phyloP scores from a whole-genome alignment of 2,888 invertebrate species.

The Tanypteryx hageni region DNA sequence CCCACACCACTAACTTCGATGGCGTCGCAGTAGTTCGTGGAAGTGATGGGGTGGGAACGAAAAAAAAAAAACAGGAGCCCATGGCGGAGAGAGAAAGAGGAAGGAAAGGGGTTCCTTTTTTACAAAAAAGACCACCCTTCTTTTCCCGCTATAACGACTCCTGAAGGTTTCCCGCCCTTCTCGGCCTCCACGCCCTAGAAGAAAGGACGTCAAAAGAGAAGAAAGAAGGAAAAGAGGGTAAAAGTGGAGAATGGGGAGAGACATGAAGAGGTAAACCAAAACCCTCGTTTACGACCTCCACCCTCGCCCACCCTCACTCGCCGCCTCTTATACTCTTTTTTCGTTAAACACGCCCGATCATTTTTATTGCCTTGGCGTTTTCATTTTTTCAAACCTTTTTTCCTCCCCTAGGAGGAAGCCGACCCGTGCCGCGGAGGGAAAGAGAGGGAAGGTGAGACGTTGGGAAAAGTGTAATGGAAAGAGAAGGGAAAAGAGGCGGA shows the following conservation, averaged over 20 bases:
- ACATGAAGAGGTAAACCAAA: background rate
- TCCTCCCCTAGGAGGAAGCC: background rate
- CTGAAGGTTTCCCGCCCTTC: background rate
- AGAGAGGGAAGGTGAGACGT: background rate
- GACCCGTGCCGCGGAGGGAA: background rate
- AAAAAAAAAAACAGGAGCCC: too few relatives aligned
- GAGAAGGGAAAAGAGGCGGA: too few relatives aligned
- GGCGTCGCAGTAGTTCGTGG: too few relatives aligned
- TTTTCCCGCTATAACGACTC: background rate
- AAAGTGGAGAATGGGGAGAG: background rate
- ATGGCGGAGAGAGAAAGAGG: background rate
- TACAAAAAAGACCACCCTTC: background rate
- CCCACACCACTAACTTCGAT: too few relatives aligned
- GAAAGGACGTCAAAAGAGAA: background rate
- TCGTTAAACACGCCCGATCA: background rate
- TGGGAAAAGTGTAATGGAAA: too few relatives aligned
- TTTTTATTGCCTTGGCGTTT: conserved; percentile 10
- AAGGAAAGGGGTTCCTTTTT: background rate
- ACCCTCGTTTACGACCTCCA: background rate
- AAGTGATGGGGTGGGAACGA: too few relatives aligned
- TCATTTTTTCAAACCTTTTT: background rate
- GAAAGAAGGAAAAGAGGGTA: background rate
- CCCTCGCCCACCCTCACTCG: background rate
- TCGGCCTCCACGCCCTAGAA: background rate
- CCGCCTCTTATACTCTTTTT: background rate